Percentiles rank a stretch among this genome's conserved stretches.
Evolutionary conservation across 2,888 invertebrate species (phyloP).

Genomic region (Campopleginae sp.): DNA sequence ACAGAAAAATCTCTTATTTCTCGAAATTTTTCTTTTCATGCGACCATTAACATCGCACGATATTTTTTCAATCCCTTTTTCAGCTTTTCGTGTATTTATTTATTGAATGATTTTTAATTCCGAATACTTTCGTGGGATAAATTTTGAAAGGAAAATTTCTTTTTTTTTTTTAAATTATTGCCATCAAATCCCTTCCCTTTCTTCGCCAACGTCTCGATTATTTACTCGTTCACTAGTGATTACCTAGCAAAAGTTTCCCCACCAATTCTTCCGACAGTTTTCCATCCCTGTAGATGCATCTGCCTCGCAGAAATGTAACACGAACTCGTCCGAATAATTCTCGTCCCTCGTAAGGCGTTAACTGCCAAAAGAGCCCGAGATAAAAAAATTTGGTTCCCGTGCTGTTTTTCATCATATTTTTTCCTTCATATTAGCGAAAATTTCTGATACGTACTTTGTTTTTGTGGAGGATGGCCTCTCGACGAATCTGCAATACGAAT

Average conservation of each 20-base stretch:
- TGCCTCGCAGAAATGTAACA: conserved; percentile 88
- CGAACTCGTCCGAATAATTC: conserved; percentile 87
- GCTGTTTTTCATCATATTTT: not conserved
- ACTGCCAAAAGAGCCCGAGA: conserved; percentile 80
- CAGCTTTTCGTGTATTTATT: not conserved
- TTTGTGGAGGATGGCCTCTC: conserved; percentile 87
- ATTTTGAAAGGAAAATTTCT: not conserved
- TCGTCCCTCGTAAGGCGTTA: conserved; percentile 88
- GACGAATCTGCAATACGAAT: conserved; percentile 74
- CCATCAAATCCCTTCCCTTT: not conserved
- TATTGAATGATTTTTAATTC: not conserved
- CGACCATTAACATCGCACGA: not conserved
- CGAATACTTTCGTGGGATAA: not conserved
- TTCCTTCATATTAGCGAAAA: conserved; percentile 7
- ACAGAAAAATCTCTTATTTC: not conserved
- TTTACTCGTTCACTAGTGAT: not conserved
- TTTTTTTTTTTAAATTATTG: not conserved
- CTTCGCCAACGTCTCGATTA: not conserved
- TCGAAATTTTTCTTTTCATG: not conserved
- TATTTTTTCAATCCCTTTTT: not conserved
- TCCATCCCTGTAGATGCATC: conserved; percentile 86
- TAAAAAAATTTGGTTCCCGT: not conserved
- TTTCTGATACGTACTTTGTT: conserved; percentile 86
- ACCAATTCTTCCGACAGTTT: conserved; percentile 82
- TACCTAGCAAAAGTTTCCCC: conserved; percentile 85